These are phyloP conservation scores for Palythoa grandiflora DNA, from an alignment of 92 coral and sea anemone genomes.

Conservation along the genomic window DNA sequence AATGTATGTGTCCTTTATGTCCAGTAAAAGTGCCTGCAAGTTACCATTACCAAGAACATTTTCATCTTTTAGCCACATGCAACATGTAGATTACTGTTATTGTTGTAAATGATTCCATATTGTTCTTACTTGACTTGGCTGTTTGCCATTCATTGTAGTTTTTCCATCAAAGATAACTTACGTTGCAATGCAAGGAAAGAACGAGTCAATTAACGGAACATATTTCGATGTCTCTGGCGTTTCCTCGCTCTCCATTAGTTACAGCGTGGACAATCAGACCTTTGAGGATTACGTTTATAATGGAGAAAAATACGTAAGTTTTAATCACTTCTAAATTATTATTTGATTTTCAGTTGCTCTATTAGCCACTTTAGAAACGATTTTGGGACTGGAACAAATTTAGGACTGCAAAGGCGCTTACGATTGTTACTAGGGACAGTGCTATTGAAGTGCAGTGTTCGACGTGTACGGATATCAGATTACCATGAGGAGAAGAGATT, in stretches of 20 bases:
- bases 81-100: too few relatives aligned
- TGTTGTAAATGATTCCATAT: too few relatives aligned
- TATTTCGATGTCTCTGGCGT: conserved; percentile 51
- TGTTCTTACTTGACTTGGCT: background rate
- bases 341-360: background rate
- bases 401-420: too few relatives aligned
- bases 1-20: too few relatives aligned
- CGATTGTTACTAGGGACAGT: too few relatives aligned
- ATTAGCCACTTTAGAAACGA: background rate
- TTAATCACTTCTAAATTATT: background rate
- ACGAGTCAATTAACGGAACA: conserved; percentile 42
- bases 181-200: conserved; percentile 66
- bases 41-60: too few relatives aligned
- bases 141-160: conserved; percentile 27
- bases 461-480: too few relatives aligned
- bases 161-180: conserved; percentile 34
- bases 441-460: background rate
- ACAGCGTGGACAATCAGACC: conserved; percentile 50
- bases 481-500: too few relatives aligned
- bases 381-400: too few relatives aligned
- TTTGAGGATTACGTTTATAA: conserved; percentile 41
- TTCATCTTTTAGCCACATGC: too few relatives aligned
- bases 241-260: conserved; percentile 49
- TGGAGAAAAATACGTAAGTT: conserved; percentile 58
- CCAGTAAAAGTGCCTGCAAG: too few relatives aligned